phyloP scores from a whole-genome alignment of 2,888 invertebrate genomes.

The Schizotus pectinicornis region DNA sequence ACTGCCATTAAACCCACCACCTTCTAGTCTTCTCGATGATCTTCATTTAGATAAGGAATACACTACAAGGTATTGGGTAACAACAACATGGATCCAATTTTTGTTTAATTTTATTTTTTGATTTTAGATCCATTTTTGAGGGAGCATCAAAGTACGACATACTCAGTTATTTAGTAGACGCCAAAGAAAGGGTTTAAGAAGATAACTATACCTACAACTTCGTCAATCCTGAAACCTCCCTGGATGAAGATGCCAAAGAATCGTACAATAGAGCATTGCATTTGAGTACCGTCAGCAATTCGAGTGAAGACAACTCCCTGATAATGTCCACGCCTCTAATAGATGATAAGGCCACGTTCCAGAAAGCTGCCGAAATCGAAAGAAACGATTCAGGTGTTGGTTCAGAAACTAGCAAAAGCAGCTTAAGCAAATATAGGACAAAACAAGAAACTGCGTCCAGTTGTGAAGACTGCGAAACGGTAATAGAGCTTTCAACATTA shows the following conservation, averaged over 20 bases:
- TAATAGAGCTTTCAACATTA: constrained; percentile 76
- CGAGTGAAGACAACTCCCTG: constrained; percentile 82
- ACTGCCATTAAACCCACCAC: constrained; percentile 79
- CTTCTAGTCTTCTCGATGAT: constrained; percentile 67
- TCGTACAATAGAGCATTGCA: constrained; percentile 75
- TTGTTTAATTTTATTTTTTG: constrained; percentile 1
- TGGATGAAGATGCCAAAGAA: constrained; percentile 64
- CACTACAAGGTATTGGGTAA: constrained; percentile 61
- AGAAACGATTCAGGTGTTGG: constrained; percentile 93
- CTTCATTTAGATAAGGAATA: constrained; percentile 74
- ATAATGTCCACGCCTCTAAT: constrained; percentile 66
- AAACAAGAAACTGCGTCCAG: constrained; percentile 61
- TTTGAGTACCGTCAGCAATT: constrained; percentile 82
- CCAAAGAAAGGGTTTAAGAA: constrained; percentile 76
- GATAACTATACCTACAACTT: constrained; percentile 73
- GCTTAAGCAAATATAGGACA: constrained; percentile 75
- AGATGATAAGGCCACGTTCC: constrained; percentile 64
- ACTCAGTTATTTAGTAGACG: constrained; percentile 86
- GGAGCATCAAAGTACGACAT: constrained; percentile 89
- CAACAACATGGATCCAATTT: neutral
- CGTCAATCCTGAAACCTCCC: constrained; percentile 60
- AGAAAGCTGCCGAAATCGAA: constrained; percentile 79
- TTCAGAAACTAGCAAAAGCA: constrained; percentile 88
- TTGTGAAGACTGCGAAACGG: constrained; percentile 88
- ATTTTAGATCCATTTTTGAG: constrained; percentile 70